Evolutionary conservation across 2,888 invertebrate species (phyloP), one percentile per base, ranked within the genome.

Genomic region (Dorcus parallelipipedus): DNA sequence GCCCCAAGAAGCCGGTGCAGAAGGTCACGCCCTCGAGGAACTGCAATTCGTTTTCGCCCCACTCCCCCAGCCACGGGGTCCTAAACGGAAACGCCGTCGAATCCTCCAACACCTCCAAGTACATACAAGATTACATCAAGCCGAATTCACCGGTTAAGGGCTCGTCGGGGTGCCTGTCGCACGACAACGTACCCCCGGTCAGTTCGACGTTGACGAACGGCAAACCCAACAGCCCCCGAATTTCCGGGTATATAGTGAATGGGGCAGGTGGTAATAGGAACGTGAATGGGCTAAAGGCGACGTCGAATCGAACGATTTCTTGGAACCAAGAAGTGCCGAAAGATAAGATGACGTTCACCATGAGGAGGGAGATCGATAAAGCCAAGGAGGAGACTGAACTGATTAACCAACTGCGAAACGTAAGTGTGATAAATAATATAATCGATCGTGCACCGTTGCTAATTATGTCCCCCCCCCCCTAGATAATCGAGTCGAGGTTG

Each of bases 281-380:
- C 47, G 71, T 70, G 50, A 66, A 64, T 51, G 65, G 68, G 7
- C 74, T 73, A 62, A 72, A 73, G 10, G 67, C 73, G 23, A 74
- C 75, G 42, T 63, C 66, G 26, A 69, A 71, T 39, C 76, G 79
- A 63, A 86, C 83, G 72, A 85, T 88, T 68, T 84, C 86, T 67
- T 91, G 91, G 91, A 89, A 86, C 69, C 86, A 87, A 69, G 89
- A 90, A 68, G 77, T 85, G 63, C 79, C 85, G 42, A 79, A 84
- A 0, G 91, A 91, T 65, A 91, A 91, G 74, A 85, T 93, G 69
- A 91, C 90, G 73, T 95, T 95, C 76, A 95, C 95, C 0, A 93
- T 95, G 89, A 86, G 94, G 71, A 83, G 95, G 66, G 95, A 95
- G 77, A 91, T 94, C 65, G 94, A 95, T 75, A 90, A 92, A 70